Conservation (phyloP, 2,888 invertebrate genomes). For the Biston betularia region DNA sequence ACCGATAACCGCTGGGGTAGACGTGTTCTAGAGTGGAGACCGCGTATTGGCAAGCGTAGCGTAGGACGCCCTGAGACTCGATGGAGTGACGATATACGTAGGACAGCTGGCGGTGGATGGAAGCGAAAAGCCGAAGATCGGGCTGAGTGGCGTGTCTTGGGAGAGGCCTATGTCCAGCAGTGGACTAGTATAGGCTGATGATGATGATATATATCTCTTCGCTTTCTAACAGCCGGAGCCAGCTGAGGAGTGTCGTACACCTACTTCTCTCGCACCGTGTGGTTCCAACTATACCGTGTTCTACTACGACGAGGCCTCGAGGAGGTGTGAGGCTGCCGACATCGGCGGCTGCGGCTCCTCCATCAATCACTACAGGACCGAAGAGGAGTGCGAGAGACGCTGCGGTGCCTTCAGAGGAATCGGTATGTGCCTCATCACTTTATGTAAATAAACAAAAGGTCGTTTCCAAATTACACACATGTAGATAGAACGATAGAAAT, state of each 20-base stretch:
- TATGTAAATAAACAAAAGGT: background rate
- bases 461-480: no score
- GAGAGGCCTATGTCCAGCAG: no score
- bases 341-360: slow-evolving; percentile 88
- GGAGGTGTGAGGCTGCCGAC: slow-evolving; percentile 84
- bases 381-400: slow-evolving; percentile 91
- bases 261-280: slow-evolving; percentile 90
- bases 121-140: no score
- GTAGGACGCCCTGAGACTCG: no score
- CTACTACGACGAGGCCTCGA: slow-evolving; percentile 88
- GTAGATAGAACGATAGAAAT: no score
- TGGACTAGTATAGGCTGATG: background rate
- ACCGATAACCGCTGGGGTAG: no score
- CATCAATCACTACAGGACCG: slow-evolving; percentile 89
- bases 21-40: no score
- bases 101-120: no score
- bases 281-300: slow-evolving; percentile 88
- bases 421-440: slow-evolving; percentile 77
- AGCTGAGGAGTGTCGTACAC: slow-evolving; percentile 84
- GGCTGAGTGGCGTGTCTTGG: no score
- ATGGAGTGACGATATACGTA: no score
- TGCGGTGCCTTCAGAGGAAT: slow-evolving; percentile 91
- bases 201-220: background rate
- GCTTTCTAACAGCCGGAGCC: slow-evolving; percentile 33
- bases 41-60: no score